These are phyloP conservation scores for Myotis davidii DNA, from an alignment of 2,113 vertebrate genomes.

Conservation along the genomic window DNA sequence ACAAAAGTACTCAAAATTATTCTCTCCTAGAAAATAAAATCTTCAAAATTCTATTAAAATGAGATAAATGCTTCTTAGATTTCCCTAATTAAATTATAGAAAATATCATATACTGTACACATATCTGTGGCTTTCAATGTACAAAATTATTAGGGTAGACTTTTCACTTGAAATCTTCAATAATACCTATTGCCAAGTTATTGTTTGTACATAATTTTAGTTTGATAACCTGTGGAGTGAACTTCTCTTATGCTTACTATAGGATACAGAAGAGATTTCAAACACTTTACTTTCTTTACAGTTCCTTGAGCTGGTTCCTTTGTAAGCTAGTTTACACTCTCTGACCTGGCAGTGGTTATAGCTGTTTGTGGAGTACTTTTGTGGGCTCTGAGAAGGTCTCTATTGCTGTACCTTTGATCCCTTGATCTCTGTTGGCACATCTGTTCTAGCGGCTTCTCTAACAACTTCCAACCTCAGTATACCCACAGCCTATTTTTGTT, in stretches of 20 bases:
- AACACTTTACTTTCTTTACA: background rate
- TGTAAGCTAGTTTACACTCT: background rate
- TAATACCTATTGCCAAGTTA: background rate
- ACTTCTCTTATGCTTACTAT: background rate
- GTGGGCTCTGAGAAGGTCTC: background rate
- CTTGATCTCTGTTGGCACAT: background rate
- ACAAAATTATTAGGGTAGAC: background rate
- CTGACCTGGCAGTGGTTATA: background rate
- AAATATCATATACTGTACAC: background rate
- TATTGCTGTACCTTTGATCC: background rate
- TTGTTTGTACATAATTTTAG: background rate
- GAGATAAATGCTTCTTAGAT: background rate
- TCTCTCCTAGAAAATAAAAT: background rate
- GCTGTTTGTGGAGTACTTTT: background rate
- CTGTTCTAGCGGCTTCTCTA: background rate
- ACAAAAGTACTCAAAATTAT: background rate
- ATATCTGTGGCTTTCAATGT: background rate
- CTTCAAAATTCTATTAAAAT: background rate
- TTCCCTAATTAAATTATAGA: background rate
- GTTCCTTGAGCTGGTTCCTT: background rate
- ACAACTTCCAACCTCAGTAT: background rate
- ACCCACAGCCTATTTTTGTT: background rate
- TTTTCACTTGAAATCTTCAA: constrained; percentile 10
- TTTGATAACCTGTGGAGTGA: background rate
- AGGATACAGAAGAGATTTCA: background rate